A percentile compares a stretch with the other conserved stretches of the same genome.
These are phyloP conservation scores for Sebastolobus alascanus DNA, from an alignment of 2,797 vertebrate species.

Conservation along the genomic window DNA sequence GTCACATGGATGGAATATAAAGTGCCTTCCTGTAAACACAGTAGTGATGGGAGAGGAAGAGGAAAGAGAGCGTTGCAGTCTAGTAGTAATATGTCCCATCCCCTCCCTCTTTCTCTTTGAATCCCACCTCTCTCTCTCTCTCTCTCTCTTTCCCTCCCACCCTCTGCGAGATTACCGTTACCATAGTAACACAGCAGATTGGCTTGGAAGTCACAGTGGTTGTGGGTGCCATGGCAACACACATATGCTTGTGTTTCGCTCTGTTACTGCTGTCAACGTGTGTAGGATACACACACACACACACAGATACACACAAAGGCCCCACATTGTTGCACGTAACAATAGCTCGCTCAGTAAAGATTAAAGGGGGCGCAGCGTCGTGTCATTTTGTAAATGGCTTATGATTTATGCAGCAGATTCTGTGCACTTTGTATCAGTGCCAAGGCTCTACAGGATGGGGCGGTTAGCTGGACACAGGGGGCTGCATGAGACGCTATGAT, in stretches of 20 bases:
- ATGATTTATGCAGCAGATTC: constrained; percentile 78
- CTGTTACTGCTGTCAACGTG: constrained; percentile 46
- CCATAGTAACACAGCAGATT: constrained; percentile 83
- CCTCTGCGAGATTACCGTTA: constrained; percentile 83
- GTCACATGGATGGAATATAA: constrained; percentile 8
- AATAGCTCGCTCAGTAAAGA: constrained; percentile 52
- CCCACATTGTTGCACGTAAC: constrained; percentile 40
- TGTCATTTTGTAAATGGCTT: constrained; percentile 78
- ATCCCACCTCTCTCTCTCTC: constrained; percentile 32
- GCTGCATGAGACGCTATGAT: constrained; percentile 46
- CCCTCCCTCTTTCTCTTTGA: constrained; percentile 38
- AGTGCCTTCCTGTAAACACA: constrained; percentile 34
- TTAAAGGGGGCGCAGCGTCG: constrained; percentile 58
- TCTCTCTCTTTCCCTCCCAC: constrained; percentile 57
- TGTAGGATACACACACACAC: constrained; percentile 44
- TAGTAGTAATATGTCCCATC: constrained; percentile 53
- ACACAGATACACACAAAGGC: constrained; percentile 21
- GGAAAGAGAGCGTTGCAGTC: constrained; percentile 21
- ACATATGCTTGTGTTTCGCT: constrained; percentile 78
- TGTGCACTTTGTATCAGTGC: constrained; percentile 63
- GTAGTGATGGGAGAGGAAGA: constrained; percentile 12
- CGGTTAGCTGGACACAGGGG: constrained; percentile 54
- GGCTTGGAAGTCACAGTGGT: constrained; percentile 80
- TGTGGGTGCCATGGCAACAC: constrained; percentile 85
- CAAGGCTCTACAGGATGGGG: constrained; percentile 58